Evolutionary conservation across 2,113 vertebrate species (phyloP).

Genomic region (Alectura lathami): DNA sequence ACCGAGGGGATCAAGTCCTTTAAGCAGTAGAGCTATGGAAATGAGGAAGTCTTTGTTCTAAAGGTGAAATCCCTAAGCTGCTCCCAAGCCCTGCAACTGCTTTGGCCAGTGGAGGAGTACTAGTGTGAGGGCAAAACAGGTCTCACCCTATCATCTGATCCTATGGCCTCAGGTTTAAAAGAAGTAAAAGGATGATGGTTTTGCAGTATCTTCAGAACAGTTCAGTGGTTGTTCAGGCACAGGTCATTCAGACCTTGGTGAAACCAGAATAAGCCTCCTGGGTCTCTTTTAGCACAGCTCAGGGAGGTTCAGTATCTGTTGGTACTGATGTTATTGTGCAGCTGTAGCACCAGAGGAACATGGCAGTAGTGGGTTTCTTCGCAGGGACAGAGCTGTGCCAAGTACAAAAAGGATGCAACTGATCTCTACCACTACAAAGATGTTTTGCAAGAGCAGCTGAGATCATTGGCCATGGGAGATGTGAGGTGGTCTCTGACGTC

Average conservation of each 20-base stretch:
- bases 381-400: background rate
- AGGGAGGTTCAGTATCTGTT: accelerated
- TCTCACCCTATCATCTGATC: accelerated
- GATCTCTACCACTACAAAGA: background rate
- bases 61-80: background rate
- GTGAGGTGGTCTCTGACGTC: background rate
- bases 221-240: background rate
- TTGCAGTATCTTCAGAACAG: background rate
- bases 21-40: background rate
- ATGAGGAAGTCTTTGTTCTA: background rate
- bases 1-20: background rate
- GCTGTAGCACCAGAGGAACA: background rate
- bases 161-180: background rate
- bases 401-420: accelerated
- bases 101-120: background rate
- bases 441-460: accelerated
- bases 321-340: accelerated
- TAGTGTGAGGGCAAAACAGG: background rate
- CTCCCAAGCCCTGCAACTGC: background rate
- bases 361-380: background rate
- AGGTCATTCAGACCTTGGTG: background rate
- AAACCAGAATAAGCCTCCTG: background rate
- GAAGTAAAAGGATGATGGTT: background rate
- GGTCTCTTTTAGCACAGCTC: background rate
- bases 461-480: background rate